Evolutionary conservation across 2,888 invertebrate genomes (phyloP).

Genomic region (Aspidiotus destructor): DNA sequence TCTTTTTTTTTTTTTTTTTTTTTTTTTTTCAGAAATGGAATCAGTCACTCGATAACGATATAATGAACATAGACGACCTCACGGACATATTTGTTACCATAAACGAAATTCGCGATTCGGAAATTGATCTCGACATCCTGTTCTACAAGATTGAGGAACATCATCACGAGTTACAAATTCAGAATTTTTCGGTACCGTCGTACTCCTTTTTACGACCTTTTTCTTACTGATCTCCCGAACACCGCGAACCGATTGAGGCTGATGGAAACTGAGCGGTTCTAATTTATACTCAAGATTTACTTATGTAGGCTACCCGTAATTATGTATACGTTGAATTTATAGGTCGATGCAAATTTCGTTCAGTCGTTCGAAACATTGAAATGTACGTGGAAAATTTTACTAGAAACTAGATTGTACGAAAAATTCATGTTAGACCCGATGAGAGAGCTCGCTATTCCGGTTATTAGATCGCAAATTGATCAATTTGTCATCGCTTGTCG

Average conservation of each 20-base stretch:
- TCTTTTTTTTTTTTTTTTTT: too few species aligned
- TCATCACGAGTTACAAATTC: conserved; percentile 20
- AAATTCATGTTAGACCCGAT: conserved; percentile 13
- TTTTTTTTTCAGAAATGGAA: conserved; percentile 4
- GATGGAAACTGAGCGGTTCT: too few species aligned
- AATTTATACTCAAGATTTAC: too few species aligned
- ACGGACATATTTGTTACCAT: conserved; percentile 9
- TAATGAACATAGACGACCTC: background rate
- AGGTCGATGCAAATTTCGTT: conserved; percentile 5
- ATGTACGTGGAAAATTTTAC: conserved; percentile 5
- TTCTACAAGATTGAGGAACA: conserved; percentile 25
- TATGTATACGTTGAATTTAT: background rate
- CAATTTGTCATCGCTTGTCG: too few species aligned
- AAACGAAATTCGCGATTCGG: conserved; percentile 13
- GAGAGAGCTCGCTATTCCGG: background rate
- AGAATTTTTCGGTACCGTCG: conserved; percentile 9
- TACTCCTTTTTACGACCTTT: background rate
- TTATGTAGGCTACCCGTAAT: too few species aligned
- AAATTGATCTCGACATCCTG: conserved; percentile 4
- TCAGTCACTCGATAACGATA: conserved; percentile 7
- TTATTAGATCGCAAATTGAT: too few species aligned
- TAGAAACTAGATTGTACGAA: conserved; percentile 11
- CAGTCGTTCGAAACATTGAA: background rate
- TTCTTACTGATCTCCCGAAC: too few species aligned
- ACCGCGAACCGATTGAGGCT: too few species aligned